phyloP scores from a whole-genome alignment of 2,888 invertebrate genomes.

The Argyresthia goedartella region DNA sequence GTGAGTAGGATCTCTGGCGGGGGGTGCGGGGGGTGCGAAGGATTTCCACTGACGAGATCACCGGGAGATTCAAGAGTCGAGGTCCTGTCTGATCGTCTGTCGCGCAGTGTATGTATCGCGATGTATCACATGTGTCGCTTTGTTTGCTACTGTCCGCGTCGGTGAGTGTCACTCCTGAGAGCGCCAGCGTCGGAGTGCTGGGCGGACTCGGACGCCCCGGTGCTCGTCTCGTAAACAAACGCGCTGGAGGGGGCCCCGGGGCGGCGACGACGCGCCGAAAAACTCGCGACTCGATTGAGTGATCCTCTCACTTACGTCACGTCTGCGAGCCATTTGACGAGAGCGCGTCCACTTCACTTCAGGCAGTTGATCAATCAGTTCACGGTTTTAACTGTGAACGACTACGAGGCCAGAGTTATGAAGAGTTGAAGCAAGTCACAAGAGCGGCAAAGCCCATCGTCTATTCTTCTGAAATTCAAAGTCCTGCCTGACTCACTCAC shows the following conservation, averaged over 20 bases:
- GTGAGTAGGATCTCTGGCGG: not conserved
- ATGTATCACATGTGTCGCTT: not conserved
- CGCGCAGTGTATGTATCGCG: not conserved
- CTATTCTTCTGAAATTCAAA: too few species aligned
- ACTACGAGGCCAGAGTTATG: too few species aligned
- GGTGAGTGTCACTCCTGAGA: conserved; percentile 46
- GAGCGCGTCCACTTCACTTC: not conserved
- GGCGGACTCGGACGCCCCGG: conserved; percentile 39
- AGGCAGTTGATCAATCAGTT: not conserved
- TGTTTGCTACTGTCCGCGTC: not conserved
- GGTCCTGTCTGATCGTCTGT: not conserved
- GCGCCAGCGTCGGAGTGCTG: conserved; percentile 50
- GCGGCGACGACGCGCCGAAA: conserved; percentile 46
- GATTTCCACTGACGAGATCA: not conserved
- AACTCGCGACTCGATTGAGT: conserved; percentile 60
- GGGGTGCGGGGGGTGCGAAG: not conserved
- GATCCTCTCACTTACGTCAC: conserved; percentile 58
- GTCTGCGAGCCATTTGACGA: conserved; percentile 2
- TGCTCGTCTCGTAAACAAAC: conserved; percentile 63
- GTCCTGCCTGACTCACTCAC: too few species aligned
- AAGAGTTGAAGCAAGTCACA: too few species aligned
- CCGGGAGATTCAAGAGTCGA: not conserved
- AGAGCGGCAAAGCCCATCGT: too few species aligned
- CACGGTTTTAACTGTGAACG: too few species aligned
- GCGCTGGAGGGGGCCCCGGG: conserved; percentile 62